Evolutionary conservation across 2,113 vertebrate genomes (phyloP).

Genomic region (Ictidomys tridecemlineatus): DNA sequence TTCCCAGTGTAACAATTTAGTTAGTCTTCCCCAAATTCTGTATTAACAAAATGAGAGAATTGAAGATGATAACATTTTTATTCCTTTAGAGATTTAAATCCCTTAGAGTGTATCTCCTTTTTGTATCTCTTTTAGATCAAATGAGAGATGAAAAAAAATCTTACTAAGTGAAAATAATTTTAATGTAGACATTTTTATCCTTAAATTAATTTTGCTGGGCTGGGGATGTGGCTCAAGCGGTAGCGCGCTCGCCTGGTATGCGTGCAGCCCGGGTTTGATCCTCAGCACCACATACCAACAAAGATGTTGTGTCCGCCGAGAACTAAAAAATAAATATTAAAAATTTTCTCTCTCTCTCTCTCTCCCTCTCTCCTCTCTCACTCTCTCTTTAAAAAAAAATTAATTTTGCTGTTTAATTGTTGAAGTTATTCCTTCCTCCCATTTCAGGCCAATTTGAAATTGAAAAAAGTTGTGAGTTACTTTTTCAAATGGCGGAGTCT

Average conservation of each 20-base stretch:
- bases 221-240: too few relatives aligned
- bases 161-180: conserved; percentile 39
- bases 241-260: too few relatives aligned
- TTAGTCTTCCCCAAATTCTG: conserved; percentile 32
- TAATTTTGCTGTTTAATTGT: conserved; percentile 50
- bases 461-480: conserved; percentile 94
- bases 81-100: conserved; percentile 59
- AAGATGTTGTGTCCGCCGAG: too few relatives aligned
- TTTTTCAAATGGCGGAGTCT: conserved; percentile 94
- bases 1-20: not conserved
- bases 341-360: too few relatives aligned
- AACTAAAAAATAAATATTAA: too few relatives aligned
- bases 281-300: too few relatives aligned
- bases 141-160: conserved; percentile 50
- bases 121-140: conserved; percentile 44
- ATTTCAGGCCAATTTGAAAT: conserved; percentile 95
- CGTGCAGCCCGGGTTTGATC: too few relatives aligned
- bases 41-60: conserved; percentile 23
- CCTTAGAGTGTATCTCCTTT: conserved; percentile 18
- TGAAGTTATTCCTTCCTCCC: conserved; percentile 36
- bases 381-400: not conserved
- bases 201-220: conserved; percentile 55
- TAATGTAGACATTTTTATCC: conserved; percentile 23
- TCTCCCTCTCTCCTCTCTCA: too few relatives aligned
- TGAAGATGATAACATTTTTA: conserved; percentile 45